phyloP scores from a whole-genome alignment of 2,113 vertebrate species.

The Malurus alboscapulatus region DNA sequence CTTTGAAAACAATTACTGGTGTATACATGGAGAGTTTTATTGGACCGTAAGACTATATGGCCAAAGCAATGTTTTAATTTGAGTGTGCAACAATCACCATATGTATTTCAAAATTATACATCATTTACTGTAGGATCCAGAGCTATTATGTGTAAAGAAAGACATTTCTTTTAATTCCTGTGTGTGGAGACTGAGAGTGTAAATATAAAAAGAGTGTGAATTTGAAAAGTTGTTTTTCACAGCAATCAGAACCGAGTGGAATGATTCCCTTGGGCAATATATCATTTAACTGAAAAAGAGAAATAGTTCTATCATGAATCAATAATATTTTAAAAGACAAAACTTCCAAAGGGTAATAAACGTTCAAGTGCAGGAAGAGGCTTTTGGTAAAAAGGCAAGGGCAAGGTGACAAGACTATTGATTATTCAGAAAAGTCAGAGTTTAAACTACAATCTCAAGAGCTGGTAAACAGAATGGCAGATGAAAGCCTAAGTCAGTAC shows the following conservation, averaged over 20 bases:
- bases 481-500: neutral
- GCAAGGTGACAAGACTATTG: neutral
- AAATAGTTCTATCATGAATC: neutral
- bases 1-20: neutral
- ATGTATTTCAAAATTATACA: neutral
- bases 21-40: neutral
- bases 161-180: neutral
- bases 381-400: neutral
- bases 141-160: neutral
- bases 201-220: neutral
- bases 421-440: neutral
- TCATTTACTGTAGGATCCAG: neutral
- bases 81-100: neutral
- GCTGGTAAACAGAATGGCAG: neutral
- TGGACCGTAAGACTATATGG: neutral
- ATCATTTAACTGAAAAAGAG: neutral
- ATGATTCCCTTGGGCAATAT: neutral
- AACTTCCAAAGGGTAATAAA: neutral
- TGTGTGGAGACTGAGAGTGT: neutral
- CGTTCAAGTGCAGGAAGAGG: rapidly evolving
- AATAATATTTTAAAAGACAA: neutral
- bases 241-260: neutral
- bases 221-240: neutral
- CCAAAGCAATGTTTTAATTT: neutral
- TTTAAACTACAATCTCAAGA: neutral